These are phyloP conservation scores for Bettongia penicillata DNA, from an alignment of 2,113 vertebrate genomes.

Conservation along the genomic window DNA sequence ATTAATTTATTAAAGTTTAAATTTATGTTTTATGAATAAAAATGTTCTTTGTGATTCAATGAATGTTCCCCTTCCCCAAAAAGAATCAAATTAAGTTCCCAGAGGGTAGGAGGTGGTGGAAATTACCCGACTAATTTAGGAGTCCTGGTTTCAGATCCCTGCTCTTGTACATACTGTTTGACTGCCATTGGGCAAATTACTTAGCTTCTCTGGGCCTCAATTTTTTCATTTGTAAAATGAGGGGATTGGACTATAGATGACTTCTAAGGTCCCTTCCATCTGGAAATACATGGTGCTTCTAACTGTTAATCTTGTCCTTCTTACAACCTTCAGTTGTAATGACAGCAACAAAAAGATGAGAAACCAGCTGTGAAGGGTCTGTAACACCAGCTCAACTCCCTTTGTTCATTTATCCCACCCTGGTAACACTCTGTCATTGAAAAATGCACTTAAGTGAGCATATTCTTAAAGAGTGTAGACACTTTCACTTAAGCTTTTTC, in stretches of 20 bases:
- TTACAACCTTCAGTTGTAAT: neutral
- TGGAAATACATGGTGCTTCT: neutral
- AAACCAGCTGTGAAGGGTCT: neutral
- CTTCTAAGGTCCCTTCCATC: neutral
- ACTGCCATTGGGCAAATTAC: neutral
- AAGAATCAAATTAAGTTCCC: neutral
- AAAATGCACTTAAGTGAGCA: slow-evolving; percentile 16
- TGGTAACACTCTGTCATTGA: neutral
- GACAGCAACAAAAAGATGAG: neutral
- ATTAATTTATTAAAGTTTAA: neutral
- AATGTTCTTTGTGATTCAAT: neutral
- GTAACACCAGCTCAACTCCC: neutral
- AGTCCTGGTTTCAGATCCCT: neutral
- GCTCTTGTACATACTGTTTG: neutral
- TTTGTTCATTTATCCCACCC: neutral
- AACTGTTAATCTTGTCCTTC: neutral
- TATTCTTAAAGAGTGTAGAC: neutral
- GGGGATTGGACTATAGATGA: neutral
- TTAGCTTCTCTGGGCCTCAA: neutral
- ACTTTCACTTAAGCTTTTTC: neutral
- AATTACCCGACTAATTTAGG: neutral
- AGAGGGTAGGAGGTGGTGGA: neutral
- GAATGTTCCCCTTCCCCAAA: neutral
- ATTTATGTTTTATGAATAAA: neutral
- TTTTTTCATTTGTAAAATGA: neutral